Evolutionary conservation across 2,113 vertebrate genomes (phyloP).

Genomic region (Gobius niger): DNA sequence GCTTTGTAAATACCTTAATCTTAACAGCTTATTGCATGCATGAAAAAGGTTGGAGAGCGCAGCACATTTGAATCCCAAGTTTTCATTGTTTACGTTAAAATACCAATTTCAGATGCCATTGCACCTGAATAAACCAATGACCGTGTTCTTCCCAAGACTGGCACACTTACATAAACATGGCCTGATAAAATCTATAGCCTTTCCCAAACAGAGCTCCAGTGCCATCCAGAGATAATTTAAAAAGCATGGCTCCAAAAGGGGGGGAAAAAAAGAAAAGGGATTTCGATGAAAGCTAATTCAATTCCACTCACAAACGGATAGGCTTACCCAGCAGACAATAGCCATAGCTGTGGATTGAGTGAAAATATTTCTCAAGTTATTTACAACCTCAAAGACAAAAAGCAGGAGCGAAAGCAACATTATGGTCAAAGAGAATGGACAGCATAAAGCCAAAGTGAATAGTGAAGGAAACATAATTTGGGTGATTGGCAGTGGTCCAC

Average conservation of each 20-base stretch:
- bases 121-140: conserved; percentile 29
- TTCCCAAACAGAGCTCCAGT: conserved; percentile 57
- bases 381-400: conserved; percentile 65
- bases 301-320: conserved; percentile 48
- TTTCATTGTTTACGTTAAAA: conserved; percentile 8
- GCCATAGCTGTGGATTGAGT: conserved; percentile 40
- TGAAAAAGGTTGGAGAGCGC: not conserved
- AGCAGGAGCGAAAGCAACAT: conserved; percentile 44
- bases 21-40: not conserved
- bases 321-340: conserved; percentile 55
- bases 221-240: conserved; percentile 64
- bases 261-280: no score
- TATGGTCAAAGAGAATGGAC: conserved; percentile 17
- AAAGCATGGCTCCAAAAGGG: conserved; percentile 58
- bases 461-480: not conserved
- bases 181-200: conserved; percentile 52
- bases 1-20: conserved; percentile 6
- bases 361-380: conserved; percentile 55
- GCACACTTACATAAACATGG: conserved; percentile 31
- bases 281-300: conserved; percentile 35
- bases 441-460: conserved; percentile 27
- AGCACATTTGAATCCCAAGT: not conserved
- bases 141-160: conserved; percentile 21
- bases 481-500: not conserved
- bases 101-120: not conserved